These are phyloP conservation scores for Bujurquina vittata DNA, from an alignment of 2,113 vertebrate species.

Conservation along the genomic window DNA sequence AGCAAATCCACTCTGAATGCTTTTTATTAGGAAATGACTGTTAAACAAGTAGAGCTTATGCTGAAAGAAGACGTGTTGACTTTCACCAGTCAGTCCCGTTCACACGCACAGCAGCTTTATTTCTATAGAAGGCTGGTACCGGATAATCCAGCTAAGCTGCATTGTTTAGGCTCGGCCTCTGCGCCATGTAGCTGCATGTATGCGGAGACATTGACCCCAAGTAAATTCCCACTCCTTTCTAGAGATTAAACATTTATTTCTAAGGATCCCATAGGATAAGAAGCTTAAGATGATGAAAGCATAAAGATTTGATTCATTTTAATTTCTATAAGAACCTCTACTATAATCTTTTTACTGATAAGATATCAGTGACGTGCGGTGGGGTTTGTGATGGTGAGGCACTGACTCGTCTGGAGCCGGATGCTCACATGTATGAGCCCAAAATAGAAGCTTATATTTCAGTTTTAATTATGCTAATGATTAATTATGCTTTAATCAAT, in stretches of 20 bases:
- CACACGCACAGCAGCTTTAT: fast-evolving
- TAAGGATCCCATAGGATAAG: background rate
- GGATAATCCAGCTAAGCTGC: background rate
- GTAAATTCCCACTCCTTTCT: background rate
- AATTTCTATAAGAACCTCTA: background rate
- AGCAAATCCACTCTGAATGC: background rate
- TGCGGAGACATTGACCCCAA: background rate
- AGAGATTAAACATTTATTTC: background rate
- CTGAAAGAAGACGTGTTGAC: background rate
- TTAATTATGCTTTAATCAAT: too few relatives aligned
- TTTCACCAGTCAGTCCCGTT: background rate
- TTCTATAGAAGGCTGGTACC: background rate
- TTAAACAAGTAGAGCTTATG: background rate
- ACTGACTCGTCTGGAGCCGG: too few relatives aligned
- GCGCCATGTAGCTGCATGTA: background rate
- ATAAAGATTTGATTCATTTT: background rate
- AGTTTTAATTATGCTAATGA: too few relatives aligned
- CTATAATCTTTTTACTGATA: too few relatives aligned
- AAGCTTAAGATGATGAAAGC: background rate
- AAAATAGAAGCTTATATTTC: too few relatives aligned
- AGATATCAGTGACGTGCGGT: too few relatives aligned
- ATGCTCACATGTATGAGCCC: too few relatives aligned
- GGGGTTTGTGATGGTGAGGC: too few relatives aligned
- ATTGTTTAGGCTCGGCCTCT: background rate
- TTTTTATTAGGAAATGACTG: background rate